Conservation (phyloP, 2,888 invertebrate species). For the Amblyjoppa fuscipennis region DNA sequence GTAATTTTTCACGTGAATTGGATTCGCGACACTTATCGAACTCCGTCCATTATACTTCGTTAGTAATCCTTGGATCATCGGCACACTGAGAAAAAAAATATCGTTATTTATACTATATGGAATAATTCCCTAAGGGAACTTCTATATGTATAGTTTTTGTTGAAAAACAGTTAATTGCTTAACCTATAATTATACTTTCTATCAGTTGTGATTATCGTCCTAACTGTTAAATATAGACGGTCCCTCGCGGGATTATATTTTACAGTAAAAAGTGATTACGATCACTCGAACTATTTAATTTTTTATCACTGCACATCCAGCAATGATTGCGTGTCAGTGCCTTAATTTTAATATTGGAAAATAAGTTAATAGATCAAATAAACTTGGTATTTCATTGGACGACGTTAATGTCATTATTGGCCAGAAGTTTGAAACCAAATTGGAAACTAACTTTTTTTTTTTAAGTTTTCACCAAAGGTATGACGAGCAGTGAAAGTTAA, state of each 20-base stretch:
- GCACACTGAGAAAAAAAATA: not conserved
- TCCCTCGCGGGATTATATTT: no score
- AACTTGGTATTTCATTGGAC: not conserved
- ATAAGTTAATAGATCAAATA: not conserved
- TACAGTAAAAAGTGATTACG: not conserved
- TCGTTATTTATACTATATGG: no score
- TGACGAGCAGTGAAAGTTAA: no score
- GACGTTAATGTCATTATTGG: not conserved
- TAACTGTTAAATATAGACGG: no score
- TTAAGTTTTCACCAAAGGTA: not conserved
- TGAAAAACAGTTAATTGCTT: not conserved
- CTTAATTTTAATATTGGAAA: not conserved
- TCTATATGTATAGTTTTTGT: no score
- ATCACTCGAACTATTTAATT: not conserved
- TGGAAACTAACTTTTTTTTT: not conserved
- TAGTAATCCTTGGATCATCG: not conserved
- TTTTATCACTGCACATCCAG: no score
- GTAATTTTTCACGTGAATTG: slow-evolving; percentile 4
- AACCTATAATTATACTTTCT: no score
- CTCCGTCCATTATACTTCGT: slow-evolving; percentile 65
- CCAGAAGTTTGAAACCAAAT: not conserved
- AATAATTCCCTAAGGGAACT: no score
- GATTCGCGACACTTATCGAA: slow-evolving; percentile 65
- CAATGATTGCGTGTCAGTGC: not conserved
- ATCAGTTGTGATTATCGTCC: no score